phyloP scores from a whole-genome alignment of 1,140 invertebrate genomes.

The Camponotus floridanus region DNA sequence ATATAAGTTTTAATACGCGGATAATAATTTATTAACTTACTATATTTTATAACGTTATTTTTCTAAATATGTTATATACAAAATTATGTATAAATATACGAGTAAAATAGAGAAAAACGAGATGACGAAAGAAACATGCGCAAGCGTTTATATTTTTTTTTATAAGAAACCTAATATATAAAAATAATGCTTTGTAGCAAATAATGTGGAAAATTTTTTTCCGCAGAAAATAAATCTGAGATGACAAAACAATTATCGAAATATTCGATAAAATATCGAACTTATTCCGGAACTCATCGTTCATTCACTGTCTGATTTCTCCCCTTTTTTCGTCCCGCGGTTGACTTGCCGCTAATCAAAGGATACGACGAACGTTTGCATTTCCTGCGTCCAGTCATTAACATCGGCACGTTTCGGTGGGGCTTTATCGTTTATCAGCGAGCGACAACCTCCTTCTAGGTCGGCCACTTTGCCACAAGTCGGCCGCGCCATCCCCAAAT shows the following conservation, averaged over 20 bases:
- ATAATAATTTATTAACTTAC: background rate
- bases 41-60: constrained; percentile 10
- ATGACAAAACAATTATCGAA: background rate
- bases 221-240: background rate
- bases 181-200: background rate
- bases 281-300: constrained; percentile 6
- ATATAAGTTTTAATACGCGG: constrained; percentile 6
- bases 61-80: background rate
- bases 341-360: constrained; percentile 70
- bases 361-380: constrained; percentile 64
- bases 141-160: background rate
- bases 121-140: background rate
- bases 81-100: background rate
- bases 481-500: constrained; percentile 78
- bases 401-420: constrained; percentile 51
- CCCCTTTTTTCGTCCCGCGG: constrained; percentile 37
- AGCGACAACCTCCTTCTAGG: constrained; percentile 68
- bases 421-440: constrained; percentile 66
- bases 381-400: constrained; percentile 61
- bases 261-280: constrained; percentile 30
- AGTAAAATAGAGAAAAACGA: background rate
- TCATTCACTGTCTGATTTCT: constrained; percentile 49
- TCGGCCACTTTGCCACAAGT: constrained; percentile 79
- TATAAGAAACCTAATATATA: background rate
- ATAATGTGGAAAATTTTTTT: background rate